Evolutionary conservation across 2,888 invertebrate species (phyloP).

Genomic region (Aradus depressus): DNA sequence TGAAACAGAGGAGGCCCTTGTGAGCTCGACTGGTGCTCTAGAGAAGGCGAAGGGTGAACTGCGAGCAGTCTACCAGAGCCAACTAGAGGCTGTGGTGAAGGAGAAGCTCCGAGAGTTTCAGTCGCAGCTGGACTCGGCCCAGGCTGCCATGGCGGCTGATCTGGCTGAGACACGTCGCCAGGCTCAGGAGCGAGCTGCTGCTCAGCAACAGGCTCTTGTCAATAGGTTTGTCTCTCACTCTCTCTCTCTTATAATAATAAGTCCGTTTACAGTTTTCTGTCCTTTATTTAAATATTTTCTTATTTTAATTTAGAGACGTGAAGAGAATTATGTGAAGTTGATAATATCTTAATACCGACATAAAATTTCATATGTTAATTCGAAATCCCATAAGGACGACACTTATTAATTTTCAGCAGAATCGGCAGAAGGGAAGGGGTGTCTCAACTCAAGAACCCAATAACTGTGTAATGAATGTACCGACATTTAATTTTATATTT

Average conservation of each 20-base stretch:
- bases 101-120: slow-evolving; percentile 68
- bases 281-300: not conserved
- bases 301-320: not conserved
- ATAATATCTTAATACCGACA: no score
- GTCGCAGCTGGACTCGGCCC: slow-evolving; percentile 57
- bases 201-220: slow-evolving; percentile 22
- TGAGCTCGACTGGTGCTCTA: slow-evolving; percentile 40
- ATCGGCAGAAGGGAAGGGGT: no score
- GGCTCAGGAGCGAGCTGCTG: slow-evolving; percentile 19
- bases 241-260: not conserved
- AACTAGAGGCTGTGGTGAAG: slow-evolving; percentile 64
- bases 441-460: no score
- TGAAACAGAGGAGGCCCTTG: slow-evolving; percentile 37
- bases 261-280: not conserved
- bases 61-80: slow-evolving; percentile 65
- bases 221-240: slow-evolving; percentile 15
- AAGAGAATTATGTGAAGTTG: no score
- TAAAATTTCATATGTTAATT: no score
- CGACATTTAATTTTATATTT: no score
- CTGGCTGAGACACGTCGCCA: slow-evolving; percentile 37
- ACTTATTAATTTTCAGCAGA: no score
- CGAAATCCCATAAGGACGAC: no score
- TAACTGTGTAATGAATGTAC: no score
- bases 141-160: slow-evolving; percentile 51
- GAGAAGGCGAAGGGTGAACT: slow-evolving; percentile 56